Conservation (phyloP, 2,797 vertebrate species). For the Loris lydekkerianus region DNA sequence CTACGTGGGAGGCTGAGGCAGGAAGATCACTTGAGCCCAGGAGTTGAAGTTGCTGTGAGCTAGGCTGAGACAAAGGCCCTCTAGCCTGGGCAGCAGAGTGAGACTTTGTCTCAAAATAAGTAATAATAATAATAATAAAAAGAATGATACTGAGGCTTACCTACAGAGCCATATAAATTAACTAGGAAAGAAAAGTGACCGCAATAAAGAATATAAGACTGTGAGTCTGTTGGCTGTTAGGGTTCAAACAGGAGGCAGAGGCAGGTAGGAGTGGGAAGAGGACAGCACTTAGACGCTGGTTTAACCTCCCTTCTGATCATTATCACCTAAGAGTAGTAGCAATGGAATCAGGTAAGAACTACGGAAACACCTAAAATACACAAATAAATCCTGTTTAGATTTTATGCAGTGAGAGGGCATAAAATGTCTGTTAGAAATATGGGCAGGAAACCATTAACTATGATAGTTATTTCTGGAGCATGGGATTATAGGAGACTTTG, state of each 20-base stretch:
- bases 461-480: constrained; percentile 39
- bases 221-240: not conserved
- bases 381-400: not conserved
- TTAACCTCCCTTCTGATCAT: constrained; percentile 30
- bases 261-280: not conserved
- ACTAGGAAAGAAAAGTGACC: not conserved
- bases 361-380: constrained; percentile 36
- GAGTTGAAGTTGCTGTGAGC: too few species aligned
- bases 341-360: not conserved
- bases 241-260: not conserved
- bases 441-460: constrained; percentile 3
- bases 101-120: too few species aligned
- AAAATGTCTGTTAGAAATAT: constrained; percentile 16
- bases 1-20: too few species aligned
- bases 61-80: too few species aligned
- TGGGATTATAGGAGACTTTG: not conserved
- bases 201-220: not conserved
- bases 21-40: too few species aligned
- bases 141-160: not conserved
- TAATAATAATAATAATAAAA: not conserved
- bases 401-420: too few species aligned
- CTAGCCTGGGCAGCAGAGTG: too few species aligned
- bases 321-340: constrained; percentile 3
- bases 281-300: not conserved
- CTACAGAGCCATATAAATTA: constrained; percentile 24